phyloP scores from a whole-genome alignment of 2,797 vertebrate genomes.

The Apodemus agrarius region DNA sequence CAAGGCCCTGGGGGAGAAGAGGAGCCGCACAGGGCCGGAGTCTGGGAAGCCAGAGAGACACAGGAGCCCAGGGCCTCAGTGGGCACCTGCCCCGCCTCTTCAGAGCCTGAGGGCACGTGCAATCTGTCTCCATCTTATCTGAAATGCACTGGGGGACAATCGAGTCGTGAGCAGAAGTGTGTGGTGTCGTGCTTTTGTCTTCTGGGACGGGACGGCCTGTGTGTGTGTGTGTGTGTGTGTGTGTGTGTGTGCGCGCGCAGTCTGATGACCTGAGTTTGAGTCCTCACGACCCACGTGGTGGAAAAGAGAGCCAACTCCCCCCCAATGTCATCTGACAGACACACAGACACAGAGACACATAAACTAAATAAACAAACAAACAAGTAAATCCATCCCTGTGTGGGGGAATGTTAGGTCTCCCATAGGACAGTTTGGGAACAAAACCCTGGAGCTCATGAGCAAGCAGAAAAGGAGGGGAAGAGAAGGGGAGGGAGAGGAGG shows the following conservation, averaged over 20 bases:
- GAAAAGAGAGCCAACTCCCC: not conserved
- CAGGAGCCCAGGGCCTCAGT: too few relatives aligned
- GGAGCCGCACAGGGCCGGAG: fast-evolving
- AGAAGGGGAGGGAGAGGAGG: too few relatives aligned
- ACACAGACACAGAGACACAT: not conserved
- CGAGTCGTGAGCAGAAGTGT: too few relatives aligned
- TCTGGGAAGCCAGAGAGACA: fast-evolving
- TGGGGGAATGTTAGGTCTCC: not conserved
- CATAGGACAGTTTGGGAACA: not conserved
- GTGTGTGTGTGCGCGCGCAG: not conserved
- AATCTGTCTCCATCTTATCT: not conserved
- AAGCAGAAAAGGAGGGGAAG: not conserved
- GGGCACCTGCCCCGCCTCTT: fast-evolving
- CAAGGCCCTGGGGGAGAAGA: not conserved
- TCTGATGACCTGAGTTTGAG: not conserved
- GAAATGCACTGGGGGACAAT: not conserved
- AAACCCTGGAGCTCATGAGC: fast-evolving
- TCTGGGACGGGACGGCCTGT: not conserved
- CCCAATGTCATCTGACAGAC: not conserved
- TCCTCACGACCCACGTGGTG: not conserved
- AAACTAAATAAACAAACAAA: not conserved
- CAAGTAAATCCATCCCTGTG: too few relatives aligned
- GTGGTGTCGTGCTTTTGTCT: fast-evolving
- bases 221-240: too few relatives aligned
- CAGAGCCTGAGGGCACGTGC: not conserved